These are phyloP conservation scores for Cassiopea xamachana DNA, from an alignment of 30 jellyfish, hydroid and myxozoan genomes.

Conservation along the genomic window DNA sequence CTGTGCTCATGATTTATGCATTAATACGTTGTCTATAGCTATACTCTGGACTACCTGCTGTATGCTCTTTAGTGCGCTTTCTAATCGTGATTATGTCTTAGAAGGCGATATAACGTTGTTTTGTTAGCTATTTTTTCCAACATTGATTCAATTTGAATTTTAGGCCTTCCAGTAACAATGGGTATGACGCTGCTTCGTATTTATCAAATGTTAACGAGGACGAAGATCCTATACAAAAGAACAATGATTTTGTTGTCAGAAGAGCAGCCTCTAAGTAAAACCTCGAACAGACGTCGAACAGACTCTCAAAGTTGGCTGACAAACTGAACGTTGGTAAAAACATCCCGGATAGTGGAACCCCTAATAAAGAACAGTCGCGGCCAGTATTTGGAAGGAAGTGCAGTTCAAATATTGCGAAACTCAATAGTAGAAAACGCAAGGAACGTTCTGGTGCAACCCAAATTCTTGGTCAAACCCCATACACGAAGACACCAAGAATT, in stretches of 20 bases:
- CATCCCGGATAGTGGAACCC: background rate
- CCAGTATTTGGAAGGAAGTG: conserved; percentile 59
- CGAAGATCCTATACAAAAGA: background rate
- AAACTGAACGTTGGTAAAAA: conserved; percentile 34
- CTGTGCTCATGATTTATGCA: too few relatives aligned
- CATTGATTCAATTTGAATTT: background rate
- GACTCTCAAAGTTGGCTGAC: conserved; percentile 61
- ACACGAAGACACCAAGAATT: conserved; percentile 40
- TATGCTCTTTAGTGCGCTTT: too few relatives aligned
- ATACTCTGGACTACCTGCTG: too few relatives aligned
- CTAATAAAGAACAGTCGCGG: conserved; percentile 13
- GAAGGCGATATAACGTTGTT: too few relatives aligned
- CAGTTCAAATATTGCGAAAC: conserved; percentile 52
- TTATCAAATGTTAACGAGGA: background rate
- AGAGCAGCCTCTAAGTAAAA: background rate
- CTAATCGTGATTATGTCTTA: too few relatives aligned
- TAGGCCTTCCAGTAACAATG: background rate
- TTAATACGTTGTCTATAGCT: too few relatives aligned
- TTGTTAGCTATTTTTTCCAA: too few relatives aligned
- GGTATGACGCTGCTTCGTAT: background rate
- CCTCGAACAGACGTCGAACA: conserved; percentile 34
- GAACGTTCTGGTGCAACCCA: conserved; percentile 46
- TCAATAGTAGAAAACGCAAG: conserved; percentile 38
- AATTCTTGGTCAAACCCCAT: conserved; percentile 68
- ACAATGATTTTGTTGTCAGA: background rate